Evolutionary conservation across 1,140 invertebrate genomes (phyloP).

Genomic region (Acyrthosiphon pisum): DNA sequence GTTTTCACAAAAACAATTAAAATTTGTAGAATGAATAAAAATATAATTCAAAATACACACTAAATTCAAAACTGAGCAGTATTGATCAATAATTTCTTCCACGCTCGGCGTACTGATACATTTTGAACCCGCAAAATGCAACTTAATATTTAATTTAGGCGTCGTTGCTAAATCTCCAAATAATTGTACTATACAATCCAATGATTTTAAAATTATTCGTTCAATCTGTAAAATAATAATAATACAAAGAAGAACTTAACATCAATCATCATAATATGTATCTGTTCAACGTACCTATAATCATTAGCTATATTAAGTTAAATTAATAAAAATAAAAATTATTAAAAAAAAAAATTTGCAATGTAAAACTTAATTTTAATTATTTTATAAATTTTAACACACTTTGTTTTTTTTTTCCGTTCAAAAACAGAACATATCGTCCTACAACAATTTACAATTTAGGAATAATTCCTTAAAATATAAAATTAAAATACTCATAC

Average conservation of each 20-base stretch:
- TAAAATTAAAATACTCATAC: not conserved
- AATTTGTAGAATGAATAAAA: not conserved
- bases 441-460: not conserved
- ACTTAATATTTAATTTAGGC: conserved; percentile 66
- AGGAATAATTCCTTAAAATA: not conserved
- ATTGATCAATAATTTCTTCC: conserved; percentile 61
- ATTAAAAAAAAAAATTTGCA: not conserved
- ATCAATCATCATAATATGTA: not conserved
- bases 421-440: too few relatives aligned
- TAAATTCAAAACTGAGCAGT: conserved; percentile 41
- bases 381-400: not conserved
- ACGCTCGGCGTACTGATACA: conserved; percentile 63
- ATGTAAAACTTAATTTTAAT: not conserved
- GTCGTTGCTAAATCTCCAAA: conserved; percentile 63
- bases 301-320: not conserved
- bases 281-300: not conserved
- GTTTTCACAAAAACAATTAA: not conserved
- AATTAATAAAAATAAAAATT: not conserved
- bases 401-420: not conserved
- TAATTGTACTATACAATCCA: conserved; percentile 65
- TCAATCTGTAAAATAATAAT: conserved; percentile 21
- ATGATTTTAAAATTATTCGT: conserved; percentile 64
- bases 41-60: conserved; percentile 51
- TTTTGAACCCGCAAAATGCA: conserved; percentile 63
- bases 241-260: not conserved